Base-by-base conservation (phyloP, 2,113 vertebrate species). In the Heloderma charlesbogerti region DNA sequence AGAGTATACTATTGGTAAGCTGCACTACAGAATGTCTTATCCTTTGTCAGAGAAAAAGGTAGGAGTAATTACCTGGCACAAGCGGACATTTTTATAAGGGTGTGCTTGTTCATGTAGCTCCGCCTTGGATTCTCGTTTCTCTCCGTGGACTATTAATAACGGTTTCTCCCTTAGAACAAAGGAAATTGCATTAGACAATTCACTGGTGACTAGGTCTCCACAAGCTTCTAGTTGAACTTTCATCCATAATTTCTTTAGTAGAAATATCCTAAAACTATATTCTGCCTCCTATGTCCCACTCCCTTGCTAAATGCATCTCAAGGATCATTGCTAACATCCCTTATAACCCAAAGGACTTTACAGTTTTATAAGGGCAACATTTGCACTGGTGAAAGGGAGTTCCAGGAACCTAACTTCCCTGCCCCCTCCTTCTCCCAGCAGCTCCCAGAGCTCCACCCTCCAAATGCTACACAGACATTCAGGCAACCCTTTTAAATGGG, bases 111-210 rank as follows among this genome's bases (percentile, higher is more conserved):
- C 97, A 0, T 99, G 88, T 29, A 99, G 96, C 18, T 97, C 96
- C 63, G 99, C 98, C 93, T 99, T 99, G 43, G 98, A 98, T 95
- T 99, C 99, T 85, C 98, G 97, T 92, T 98, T 99, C 93, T 99
- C 99, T 0, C 99, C 99, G 0, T 99, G 99, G 91, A 99, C 98
- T 1, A 99, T 97, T 91, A 99, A 93, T 90, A 99, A 88, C 0
- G 99, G 99, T 75, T 97, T 98, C 93, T 97, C 97, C 95, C 99
- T 99, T 92, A 92, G 95, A 91, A 91, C 27, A 95, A 90, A 94
- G 2, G 8, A 69, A 45, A 79, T 12, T 85, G 27, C 15, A 84
- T 85, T 93, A 92, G 92, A 95, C 86, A 25, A 69, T 8, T 66
- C 92, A 22, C 29, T 78, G 57, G 1, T 20, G 43, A n/a, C 29